A percentile compares a stretch with the other conserved stretches of the same genome.
These are phyloP conservation scores for Cryptoprocta ferox DNA, from an alignment of 2,797 vertebrate genomes.

Conservation along the genomic window DNA sequence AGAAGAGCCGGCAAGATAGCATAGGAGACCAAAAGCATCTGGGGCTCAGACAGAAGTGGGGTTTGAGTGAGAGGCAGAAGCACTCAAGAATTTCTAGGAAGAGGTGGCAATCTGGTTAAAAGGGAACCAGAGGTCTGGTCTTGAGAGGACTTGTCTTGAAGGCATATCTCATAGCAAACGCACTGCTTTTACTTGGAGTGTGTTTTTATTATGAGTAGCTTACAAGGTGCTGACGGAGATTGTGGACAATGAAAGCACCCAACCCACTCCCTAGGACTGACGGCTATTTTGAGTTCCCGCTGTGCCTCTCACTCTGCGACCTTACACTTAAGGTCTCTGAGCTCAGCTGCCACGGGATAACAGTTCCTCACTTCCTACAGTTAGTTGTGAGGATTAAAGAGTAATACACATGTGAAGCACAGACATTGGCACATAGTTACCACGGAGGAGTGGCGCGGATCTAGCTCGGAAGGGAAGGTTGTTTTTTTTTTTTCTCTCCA, in stretches of 20 bases:
- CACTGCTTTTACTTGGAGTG: constrained; percentile 2
- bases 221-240: neutral
- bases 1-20: neutral
- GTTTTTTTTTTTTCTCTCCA: neutral
- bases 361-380: neutral
- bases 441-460: neutral
- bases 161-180: neutral
- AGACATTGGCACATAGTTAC: neutral
- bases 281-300: neutral
- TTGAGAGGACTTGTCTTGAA: neutral
- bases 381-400: neutral
- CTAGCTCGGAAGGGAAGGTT: neutral
- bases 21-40: neutral
- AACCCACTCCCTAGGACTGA: neutral
- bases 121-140: neutral
- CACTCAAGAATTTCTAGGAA: constrained; percentile 19
- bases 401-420: neutral
- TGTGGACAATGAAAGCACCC: neutral
- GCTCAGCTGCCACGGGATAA: neutral
- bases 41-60: constrained; percentile 5
- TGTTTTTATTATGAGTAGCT: neutral
- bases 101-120: neutral
- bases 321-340: neutral
- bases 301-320: neutral
- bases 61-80: constrained; percentile 29